Evolutionary conservation across 2,888 invertebrate species (phyloP).

Genomic region (Sipunculus nudus): DNA sequence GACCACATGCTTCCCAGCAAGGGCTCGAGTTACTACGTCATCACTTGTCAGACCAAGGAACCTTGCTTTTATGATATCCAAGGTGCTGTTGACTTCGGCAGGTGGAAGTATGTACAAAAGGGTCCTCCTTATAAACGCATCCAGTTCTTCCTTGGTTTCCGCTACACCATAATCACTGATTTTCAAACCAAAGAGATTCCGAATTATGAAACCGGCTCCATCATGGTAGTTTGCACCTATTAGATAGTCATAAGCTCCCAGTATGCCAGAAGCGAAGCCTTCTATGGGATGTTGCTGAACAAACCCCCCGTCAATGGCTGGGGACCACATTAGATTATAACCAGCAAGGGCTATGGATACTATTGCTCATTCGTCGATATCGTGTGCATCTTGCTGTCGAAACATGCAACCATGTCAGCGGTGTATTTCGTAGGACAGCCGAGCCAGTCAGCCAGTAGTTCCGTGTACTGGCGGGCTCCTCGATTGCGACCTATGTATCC

Average conservation of each 20-base stretch:
- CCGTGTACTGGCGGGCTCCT: slow-evolving; percentile 14
- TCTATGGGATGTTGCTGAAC: slow-evolving; percentile 14
- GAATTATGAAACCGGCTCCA: slow-evolving; percentile 15
- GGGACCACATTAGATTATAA: slow-evolving; percentile 21
- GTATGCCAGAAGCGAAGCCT: slow-evolving; percentile 13
- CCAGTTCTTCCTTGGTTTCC: no score
- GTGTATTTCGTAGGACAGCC: slow-evolving; percentile 16
- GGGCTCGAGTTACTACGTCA: slow-evolving; percentile 11
- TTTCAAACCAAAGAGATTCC: slow-evolving; percentile 22
- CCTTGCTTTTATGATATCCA: no score
- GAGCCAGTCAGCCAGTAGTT: slow-evolving; percentile 18
- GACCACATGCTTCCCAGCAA: neutral
- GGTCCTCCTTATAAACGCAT: no score
- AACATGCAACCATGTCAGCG: slow-evolving; percentile 24
- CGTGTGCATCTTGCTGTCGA: slow-evolving; percentile 17
- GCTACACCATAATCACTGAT: no score
- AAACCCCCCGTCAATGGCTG: slow-evolving; percentile 32
- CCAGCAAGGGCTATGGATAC: neutral
- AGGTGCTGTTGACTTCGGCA: no score
- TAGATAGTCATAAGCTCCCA: slow-evolving; percentile 19
- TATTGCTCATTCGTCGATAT: slow-evolving; percentile 26
- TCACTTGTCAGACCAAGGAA: slow-evolving; percentile 19
- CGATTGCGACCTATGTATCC: slow-evolving; percentile 13
- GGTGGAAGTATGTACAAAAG: no score
- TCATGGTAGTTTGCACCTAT: slow-evolving; percentile 23